phyloP scores from a whole-genome alignment of 2,797 vertebrate species.

The Bradypodion ventrale region DNA sequence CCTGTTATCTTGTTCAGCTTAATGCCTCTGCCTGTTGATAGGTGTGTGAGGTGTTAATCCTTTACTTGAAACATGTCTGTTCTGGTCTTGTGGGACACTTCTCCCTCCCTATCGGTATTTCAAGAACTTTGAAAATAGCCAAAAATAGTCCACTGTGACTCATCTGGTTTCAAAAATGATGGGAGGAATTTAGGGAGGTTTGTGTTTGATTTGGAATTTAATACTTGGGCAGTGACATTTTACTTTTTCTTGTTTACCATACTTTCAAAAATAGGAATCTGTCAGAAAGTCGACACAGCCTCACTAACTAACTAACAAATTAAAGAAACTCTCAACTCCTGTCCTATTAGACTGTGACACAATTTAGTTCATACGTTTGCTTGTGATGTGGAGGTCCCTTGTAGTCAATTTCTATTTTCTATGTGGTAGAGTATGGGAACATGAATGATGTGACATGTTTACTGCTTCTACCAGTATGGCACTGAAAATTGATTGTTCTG shows the following conservation, averaged over 20 bases:
- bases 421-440: not conserved
- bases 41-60: slow-evolving; percentile 73
- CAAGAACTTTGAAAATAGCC: slow-evolving; percentile 60
- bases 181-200: slow-evolving; percentile 12
- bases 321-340: too few species aligned
- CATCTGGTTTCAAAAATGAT: slow-evolving; percentile 21
- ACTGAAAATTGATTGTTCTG: not conserved
- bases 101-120: slow-evolving; percentile 53
- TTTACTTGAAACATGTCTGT: slow-evolving; percentile 55
- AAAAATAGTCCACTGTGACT: slow-evolving; percentile 52
- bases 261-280: not conserved
- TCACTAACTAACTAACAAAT: too few species aligned
- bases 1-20: slow-evolving; percentile 70
- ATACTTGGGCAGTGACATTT: slow-evolving; percentile 6
- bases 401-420: not conserved
- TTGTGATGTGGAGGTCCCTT: not conserved
- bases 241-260: not conserved
- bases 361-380: not conserved
- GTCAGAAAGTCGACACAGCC: not conserved
- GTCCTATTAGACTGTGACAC: not conserved
- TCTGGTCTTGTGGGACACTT: slow-evolving; percentile 36
- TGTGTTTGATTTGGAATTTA: slow-evolving; percentile 40
- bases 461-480: not conserved
- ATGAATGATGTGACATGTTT: not conserved
- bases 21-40: slow-evolving; percentile 68